These are phyloP conservation scores for Agrilus cyanescens DNA, from an alignment of 2,888 invertebrate genomes.

Conservation along the genomic window DNA sequence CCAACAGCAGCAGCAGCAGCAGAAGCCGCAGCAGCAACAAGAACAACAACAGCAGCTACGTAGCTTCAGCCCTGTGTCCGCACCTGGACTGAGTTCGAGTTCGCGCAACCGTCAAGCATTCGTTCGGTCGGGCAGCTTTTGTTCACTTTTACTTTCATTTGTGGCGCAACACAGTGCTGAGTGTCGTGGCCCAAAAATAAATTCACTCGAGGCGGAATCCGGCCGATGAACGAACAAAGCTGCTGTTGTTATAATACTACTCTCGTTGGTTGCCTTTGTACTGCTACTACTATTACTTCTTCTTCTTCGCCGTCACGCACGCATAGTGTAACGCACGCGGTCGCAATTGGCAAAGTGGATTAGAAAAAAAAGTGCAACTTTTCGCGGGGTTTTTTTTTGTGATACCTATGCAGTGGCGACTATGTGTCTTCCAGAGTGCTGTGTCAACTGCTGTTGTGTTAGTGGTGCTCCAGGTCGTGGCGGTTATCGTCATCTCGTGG, in stretches of 20 bases:
- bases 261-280: not conserved
- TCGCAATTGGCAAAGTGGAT: conserved; percentile 1
- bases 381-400: conserved; percentile 8
- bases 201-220: conserved; percentile 31
- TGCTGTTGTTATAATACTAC: not conserved
- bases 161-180: conserved; percentile 36
- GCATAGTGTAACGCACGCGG: conserved; percentile 11
- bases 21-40: not conserved
- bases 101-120: conserved; percentile 1
- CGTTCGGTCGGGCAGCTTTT: conserved; percentile 23
- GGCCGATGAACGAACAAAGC: conserved; percentile 15
- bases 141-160: conserved; percentile 41
- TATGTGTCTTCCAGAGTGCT: conserved; percentile 28
- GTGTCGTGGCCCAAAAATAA: conserved; percentile 37
- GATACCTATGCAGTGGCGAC: conserved; percentile 16
- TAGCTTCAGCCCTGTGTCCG: conserved; percentile 8
- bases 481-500: conserved; percentile 13
- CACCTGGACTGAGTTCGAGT: conserved; percentile 8
- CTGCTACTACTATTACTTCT: not conserved
- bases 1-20: not conserved
- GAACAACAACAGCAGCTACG: conserved; percentile 8
- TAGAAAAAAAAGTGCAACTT: conserved; percentile 19
- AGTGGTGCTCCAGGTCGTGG: conserved; percentile 23
- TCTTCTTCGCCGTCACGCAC: conserved; percentile 1
- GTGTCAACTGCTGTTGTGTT: conserved; percentile 30